phyloP scores from a whole-genome alignment of 2,113 vertebrate species.

The Crotalus viridis region DNA sequence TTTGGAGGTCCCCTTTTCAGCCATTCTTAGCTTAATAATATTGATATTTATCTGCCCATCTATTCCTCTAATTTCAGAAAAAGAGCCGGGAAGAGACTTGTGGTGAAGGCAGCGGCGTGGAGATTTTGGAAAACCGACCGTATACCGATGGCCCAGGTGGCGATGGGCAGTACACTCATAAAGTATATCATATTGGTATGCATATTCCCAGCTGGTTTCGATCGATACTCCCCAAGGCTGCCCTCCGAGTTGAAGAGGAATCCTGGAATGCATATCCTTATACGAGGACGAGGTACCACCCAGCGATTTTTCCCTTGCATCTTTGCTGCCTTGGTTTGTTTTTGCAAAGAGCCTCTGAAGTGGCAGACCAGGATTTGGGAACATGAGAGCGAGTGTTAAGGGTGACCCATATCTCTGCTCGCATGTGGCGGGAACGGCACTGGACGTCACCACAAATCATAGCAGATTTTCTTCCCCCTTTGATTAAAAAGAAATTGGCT shows the following conservation, averaged over 20 bases:
- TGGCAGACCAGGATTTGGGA: too few relatives aligned
- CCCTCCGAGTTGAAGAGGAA: conserved; percentile 91
- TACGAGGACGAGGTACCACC: conserved; percentile 85
- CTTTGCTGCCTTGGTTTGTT: neutral
- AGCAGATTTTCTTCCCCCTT: neutral
- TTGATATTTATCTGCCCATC: too few relatives aligned
- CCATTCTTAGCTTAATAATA: neutral
- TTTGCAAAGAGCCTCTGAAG: neutral
- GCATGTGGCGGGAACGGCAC: too few relatives aligned
- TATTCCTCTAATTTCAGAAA: conserved; percentile 74
- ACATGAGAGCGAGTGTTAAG: too few relatives aligned
- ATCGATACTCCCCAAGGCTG: conserved; percentile 93
- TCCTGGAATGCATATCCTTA: conserved; percentile 97
- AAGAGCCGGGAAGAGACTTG: conserved; percentile 93
- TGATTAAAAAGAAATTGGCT: neutral
- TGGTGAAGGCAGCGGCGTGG: conserved; percentile 92
- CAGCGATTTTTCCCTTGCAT: accelerated
- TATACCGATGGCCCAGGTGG: conserved; percentile 92
- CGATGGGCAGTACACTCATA: conserved; percentile 91
- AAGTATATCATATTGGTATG: conserved; percentile 97
- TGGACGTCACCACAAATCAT: neutral
- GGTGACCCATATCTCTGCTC: too few relatives aligned
- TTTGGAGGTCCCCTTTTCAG: neutral
- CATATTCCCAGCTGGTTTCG: conserved; percentile 98
- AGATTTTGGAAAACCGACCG: conserved; percentile 93